Percentiles rank a stretch among this genome's conserved stretches.
Conservation (phyloP, 2,113 vertebrate species). For the Haemorhous mexicanus region DNA sequence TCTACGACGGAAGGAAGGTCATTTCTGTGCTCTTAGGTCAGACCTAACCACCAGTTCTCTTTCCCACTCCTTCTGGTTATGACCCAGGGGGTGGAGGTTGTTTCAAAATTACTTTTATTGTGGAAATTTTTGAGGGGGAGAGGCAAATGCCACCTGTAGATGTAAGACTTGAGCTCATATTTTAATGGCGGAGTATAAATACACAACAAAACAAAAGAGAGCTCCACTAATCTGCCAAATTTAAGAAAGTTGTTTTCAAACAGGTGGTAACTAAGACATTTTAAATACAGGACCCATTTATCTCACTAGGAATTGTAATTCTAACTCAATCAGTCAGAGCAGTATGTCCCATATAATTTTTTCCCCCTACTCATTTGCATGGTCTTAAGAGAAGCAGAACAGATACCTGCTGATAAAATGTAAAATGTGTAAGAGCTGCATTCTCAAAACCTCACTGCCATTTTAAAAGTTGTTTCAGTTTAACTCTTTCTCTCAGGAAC, state of each 20-base stretch:
- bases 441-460: neutral
- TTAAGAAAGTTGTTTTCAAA: neutral
- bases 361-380: neutral
- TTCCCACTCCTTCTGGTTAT: neutral
- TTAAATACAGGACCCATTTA: neutral
- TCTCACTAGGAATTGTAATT: neutral
- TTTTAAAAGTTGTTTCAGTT: neutral
- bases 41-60: neutral
- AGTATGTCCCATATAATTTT: neutral
- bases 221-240: neutral
- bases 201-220: neutral
- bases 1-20: neutral
- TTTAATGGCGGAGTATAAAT: neutral
- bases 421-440: neutral
- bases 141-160: neutral
- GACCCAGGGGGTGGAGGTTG: accelerated
- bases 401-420: neutral
- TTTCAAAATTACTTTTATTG: neutral
- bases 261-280: neutral
- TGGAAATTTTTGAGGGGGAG: neutral
- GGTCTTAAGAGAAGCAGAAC: neutral
- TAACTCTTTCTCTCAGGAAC: neutral
- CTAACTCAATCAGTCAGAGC: neutral
- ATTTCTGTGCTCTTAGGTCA: neutral
- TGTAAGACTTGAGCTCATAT: neutral